These are phyloP conservation scores for Cliona cf. orientalis DNA, from an alignment of 37 sponge, comb jelly and placozoan genomes.

Conservation along the genomic window DNA sequence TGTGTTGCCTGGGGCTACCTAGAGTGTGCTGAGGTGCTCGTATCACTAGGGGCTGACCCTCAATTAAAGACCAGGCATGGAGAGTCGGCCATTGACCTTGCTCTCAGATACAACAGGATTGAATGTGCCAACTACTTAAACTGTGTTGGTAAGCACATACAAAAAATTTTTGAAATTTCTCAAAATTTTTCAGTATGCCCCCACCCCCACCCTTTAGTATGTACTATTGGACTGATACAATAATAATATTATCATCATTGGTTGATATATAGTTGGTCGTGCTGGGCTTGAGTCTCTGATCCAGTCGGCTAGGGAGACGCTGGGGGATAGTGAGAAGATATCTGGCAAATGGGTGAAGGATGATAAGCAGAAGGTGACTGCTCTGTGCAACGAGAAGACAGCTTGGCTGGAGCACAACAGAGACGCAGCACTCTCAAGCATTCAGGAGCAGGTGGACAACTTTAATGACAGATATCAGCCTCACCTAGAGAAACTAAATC, in stretches of 20 bases:
- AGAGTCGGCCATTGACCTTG: slow-evolving; percentile 73
- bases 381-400: slow-evolving; percentile 69
- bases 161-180: no score
- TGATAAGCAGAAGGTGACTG: slow-evolving; percentile 75
- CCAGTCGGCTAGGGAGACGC: slow-evolving; percentile 24
- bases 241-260: no score
- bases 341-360: slow-evolving; percentile 89
- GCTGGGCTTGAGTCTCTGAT: slow-evolving; percentile 15
- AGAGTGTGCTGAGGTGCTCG: slow-evolving; percentile 63
- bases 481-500: slow-evolving; percentile 19
- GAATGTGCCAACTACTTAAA: slow-evolving; percentile 65
- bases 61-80: slow-evolving; percentile 23
- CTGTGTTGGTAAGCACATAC: slow-evolving; percentile 46
- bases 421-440: slow-evolving; percentile 6
- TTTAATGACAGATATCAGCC: slow-evolving; percentile 52
- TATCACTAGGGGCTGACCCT: slow-evolving; percentile 53
- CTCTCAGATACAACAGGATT: slow-evolving; percentile 60
- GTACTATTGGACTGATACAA: no score
- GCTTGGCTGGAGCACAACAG: slow-evolving; percentile 65
- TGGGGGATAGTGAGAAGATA: slow-evolving; percentile 67
- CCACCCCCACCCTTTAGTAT: no score
- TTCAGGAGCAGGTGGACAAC: slow-evolving; percentile 53
- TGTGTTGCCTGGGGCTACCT: slow-evolving; percentile 80
- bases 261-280: slow-evolving; percentile 16
- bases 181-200: no score